These are phyloP conservation scores for Heloderma charlesbogerti DNA, from an alignment of 2,113 vertebrate genomes.

Conservation along the genomic window DNA sequence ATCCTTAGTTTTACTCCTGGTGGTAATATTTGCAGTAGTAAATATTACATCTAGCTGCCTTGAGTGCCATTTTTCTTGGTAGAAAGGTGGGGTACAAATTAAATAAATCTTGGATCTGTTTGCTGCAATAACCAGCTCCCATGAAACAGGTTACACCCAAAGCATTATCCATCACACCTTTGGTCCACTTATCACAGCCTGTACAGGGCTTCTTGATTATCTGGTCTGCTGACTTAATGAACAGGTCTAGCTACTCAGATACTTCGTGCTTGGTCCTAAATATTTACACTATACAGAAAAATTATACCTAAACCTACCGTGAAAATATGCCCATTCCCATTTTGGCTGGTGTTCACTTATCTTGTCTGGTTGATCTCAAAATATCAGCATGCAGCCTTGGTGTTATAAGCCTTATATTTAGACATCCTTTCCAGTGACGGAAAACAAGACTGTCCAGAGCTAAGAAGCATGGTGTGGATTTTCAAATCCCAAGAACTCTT, in stretches of 20 bases:
- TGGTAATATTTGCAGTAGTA: background rate
- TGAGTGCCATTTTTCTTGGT: too few species aligned
- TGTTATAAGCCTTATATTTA: background rate
- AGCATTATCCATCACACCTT: background rate
- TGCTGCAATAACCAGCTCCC: background rate
- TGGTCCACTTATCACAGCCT: background rate
- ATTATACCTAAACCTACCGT: background rate
- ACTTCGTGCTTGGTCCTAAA: background rate
- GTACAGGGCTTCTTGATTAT: background rate
- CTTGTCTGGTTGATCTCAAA: background rate
- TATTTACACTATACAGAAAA: background rate
- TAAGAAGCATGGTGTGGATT: rapidly evolving
- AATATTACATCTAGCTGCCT: background rate
- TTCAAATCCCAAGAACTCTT: background rate
- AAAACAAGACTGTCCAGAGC: background rate
- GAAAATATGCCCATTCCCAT: background rate
- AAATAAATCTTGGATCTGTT: background rate
- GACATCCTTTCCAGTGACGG: rapidly evolving
- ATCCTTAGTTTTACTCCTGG: background rate
- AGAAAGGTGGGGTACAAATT: too few species aligned
- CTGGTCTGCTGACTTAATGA: background rate
- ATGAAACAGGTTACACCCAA: background rate
- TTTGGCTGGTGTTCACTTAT: rapidly evolving
- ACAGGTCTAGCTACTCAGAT: background rate
- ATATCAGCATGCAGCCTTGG: background rate